Base-by-base conservation (phyloP, 2,113 vertebrate genomes). In the Oreotrochilus melanogaster region DNA sequence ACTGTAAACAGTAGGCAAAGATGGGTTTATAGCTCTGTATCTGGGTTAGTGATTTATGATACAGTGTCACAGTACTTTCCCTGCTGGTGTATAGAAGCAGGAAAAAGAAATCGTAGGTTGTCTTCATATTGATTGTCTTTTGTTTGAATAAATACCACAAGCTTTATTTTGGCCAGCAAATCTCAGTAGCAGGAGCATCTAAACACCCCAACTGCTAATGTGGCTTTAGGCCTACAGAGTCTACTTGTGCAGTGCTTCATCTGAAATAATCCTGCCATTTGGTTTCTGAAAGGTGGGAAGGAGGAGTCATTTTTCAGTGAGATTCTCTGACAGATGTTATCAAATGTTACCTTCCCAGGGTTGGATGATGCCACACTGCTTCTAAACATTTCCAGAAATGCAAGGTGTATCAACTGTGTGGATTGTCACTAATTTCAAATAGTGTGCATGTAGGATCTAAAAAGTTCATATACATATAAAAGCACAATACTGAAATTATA, bases 91-190 rank as follows among this genome's bases (percentile, higher is more conserved):
- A 76, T 39, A 61, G 66, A 92, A 62, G 58, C 89, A 87, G 94
- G 95, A 66, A 78, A 80, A 78, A 90, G 84, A 92, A 94, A 62
- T 60, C 92, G 35, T 89, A 84, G 76, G 75, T 95, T 94, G 74
- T 62, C 88, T 95, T 83, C 54, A 8, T 70, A 39, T 95, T 50
- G 42, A 72, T 83, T 71, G 39, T 53, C 75, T 89, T 93, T 94
- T 88, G 54, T 70, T 71, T 97, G 73, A 65, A 42, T 94, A 96
- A 95, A 88, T 95, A 91, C 25, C 71, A 66, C 62, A 86, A 78
- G 80, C 54, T 91, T 92, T 91, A 35, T 88, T 57, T 84, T 81
- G 64, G 45, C 62, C 76, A 51, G 80, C 51, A 62, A 75, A 81
- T 73, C 61, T 76, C 43, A 23, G 45, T 37, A 82, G 69, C 0